phyloP scores from a whole-genome alignment of 2,113 vertebrate genomes.

The Poeciliopsis prolifica region DNA sequence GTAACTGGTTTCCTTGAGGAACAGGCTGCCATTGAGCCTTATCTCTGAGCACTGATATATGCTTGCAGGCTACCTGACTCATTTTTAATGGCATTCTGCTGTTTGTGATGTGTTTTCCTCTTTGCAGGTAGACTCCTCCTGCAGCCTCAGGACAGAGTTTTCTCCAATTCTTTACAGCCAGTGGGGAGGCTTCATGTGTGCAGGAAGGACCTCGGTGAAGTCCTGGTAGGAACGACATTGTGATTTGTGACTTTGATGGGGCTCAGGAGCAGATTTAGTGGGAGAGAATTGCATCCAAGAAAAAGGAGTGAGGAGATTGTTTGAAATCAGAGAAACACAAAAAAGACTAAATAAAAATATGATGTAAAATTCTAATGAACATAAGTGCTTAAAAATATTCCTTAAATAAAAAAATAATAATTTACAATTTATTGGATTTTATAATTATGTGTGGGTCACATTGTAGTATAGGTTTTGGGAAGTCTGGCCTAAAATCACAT shows the following conservation, averaged over 20 bases:
- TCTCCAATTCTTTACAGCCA: conserved; percentile 83
- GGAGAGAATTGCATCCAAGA: too few species aligned
- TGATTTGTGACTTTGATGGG: background rate
- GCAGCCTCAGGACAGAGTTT: conserved; percentile 86
- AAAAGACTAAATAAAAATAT: background rate
- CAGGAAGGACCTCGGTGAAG: conserved; percentile 87
- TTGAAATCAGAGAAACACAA: background rate
- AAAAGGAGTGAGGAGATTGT: background rate
- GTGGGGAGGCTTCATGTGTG: conserved; percentile 89
- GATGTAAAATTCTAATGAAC: background rate
- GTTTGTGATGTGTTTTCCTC: conserved; percentile 35
- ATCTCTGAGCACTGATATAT: conserved; percentile 40
- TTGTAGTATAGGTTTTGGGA: background rate
- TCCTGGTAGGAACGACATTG: conserved; percentile 83
- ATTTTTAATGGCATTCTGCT: conserved; percentile 49
- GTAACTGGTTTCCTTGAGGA: conserved; percentile 25
- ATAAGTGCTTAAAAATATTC: background rate
- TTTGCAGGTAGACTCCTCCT: conserved; percentile 88
- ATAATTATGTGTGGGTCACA: too few species aligned
- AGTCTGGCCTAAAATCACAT: background rate
- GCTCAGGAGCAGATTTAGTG: background rate
- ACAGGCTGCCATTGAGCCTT: conserved; percentile 25
- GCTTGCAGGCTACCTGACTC: conserved; percentile 31
- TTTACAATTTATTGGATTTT: background rate
- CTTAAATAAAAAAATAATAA: background rate